Evolutionary conservation across 2,113 vertebrate genomes (phyloP), one percentile per base, ranked within the genome.

Genomic region (Calypte anna): DNA sequence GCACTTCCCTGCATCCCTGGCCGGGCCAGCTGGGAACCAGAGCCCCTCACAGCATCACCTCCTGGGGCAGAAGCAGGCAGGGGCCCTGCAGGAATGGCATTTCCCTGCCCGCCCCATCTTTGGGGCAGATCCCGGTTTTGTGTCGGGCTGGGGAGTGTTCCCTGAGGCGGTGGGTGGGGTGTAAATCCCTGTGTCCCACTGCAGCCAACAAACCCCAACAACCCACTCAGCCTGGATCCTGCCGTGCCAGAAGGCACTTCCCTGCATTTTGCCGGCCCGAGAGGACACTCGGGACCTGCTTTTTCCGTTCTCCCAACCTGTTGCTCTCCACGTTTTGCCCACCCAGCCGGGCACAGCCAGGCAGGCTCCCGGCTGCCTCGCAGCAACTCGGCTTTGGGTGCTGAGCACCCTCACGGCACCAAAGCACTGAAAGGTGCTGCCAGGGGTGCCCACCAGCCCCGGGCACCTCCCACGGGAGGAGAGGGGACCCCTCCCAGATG

Each of bases 141-240:
- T 36, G 63, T 44, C 25, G 75, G 46, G n/a, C 72, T 68, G 87
- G 54, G 63, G 72, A 91, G 80, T 93, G 88, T 83, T 72, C 77
- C 94, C 85, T 24, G 58, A 81, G 90, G 75, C 18, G 1, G 79
- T 86, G 83, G 81, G 82, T 94, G 74, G 96, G 62, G 81, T 78
- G 79, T 73, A 85, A 93, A 89, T 88, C 85, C 72, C 92, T 91
- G 90, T 91, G 90, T 93, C 91, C 94, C 72, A 78, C 85, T 73
- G 77, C 94, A 88, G 69, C 72, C 86, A 95, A 73, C 86, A 43
- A 95, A 77, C 55, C 87, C 76, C 59, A 58, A 86, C 59, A 58
- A 86, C 62, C 73, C 58, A 96, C 91, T 90, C 91, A 73, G 95
- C 95, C 78, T 80, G 72, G 92, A 91, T 92, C 78, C 83, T 91